Evolutionary conservation across 2,113 vertebrate species (phyloP), one percentile per base, ranked within the genome.

Genomic region (Platichthys flesus): DNA sequence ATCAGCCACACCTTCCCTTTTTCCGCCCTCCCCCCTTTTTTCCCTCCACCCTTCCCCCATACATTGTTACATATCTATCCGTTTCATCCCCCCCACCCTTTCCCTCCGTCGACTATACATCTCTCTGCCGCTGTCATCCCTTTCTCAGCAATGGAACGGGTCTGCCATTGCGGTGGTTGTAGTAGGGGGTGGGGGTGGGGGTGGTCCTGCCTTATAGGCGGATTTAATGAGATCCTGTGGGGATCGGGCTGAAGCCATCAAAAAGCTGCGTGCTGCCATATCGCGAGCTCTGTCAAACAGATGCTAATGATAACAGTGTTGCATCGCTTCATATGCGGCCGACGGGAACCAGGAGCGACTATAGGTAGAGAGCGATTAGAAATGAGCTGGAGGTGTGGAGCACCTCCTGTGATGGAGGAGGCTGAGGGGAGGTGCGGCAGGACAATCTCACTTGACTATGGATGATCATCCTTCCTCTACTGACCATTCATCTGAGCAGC

Each of bases 151-250:
- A 55, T 73, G 68, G 56, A 70, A 74, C n/a, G 42, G 83, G 70
- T 84, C 67, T 81, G 76, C 57, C 56, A 60, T 74, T 28, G 74
- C 2, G 4, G 55, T 49, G 65, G 67, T 76, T 78, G 71, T 76
- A 75, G 75, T 79, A 40, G 82, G 84, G 83, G 87, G 78, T 73
- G 68, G 24, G 24, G 24, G 24, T 24, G 24, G 88, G 88, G 79
- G 86, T 79, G 76, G 72, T 90, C 74, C 72, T 88, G 80, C 84
- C 74, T 85, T 80, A 75, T 86, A 79, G 80, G 76, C 74, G 86
- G 80, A 91, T 92, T 92, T 94, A 94, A 95, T 94, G 92, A 95
- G 92, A 76, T 93, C 93, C 92, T 73, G 52, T 83, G 92, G 89
- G 92, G 90, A 90, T 93, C 47, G 62, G 84, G 78, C 86, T 51